These are phyloP conservation scores for Adela reaumurella DNA, from an alignment of 2,888 invertebrate species.

Conservation along the genomic window DNA sequence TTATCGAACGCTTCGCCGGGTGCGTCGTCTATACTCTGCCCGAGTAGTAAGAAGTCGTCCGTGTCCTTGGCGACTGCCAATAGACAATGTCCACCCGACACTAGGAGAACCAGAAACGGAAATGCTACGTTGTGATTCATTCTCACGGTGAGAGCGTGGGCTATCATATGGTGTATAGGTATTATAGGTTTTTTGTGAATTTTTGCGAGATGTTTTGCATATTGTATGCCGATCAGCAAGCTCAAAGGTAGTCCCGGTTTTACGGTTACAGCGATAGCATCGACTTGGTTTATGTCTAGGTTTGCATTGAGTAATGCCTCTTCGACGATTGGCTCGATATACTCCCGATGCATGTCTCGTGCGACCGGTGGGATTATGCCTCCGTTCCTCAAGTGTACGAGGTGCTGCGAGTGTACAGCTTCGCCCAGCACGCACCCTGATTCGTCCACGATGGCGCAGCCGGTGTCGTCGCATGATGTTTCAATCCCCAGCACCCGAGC, in stretches of 20 bases:
- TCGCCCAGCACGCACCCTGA: constrained; percentile 74
- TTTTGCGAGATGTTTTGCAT: constrained; percentile 73
- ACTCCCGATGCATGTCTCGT: constrained; percentile 70
- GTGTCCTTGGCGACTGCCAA: constrained; percentile 70
- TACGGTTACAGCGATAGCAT: constrained; percentile 89
- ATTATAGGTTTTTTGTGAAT: constrained; percentile 75
- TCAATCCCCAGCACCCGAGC: constrained; percentile 79
- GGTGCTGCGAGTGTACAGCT: constrained; percentile 75
- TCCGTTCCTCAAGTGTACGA: constrained; percentile 68
- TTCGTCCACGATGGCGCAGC: constrained; percentile 79
- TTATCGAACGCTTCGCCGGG: constrained; percentile 95
- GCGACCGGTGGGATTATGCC: constrained; percentile 91
- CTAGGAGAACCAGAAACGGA: constrained; percentile 85
- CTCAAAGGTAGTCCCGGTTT: constrained; percentile 83
- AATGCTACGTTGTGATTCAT: constrained; percentile 69
- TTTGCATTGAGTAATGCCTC: constrained; percentile 61
- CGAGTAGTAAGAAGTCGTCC: constrained; percentile 75
- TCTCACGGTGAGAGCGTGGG: constrained; percentile 89
- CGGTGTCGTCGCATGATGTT: constrained; percentile 97
- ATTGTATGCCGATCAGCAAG: constrained; percentile 74
- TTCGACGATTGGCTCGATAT: constrained; percentile 72
- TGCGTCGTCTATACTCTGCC: constrained; percentile 76
- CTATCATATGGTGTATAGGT: constrained; percentile 99
- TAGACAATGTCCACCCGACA: constrained; percentile 93
- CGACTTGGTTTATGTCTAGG: constrained; percentile 61